Percentiles rank a stretch among this genome's conserved stretches.
phyloP scores from a whole-genome alignment of 1,140 invertebrate genomes.

The Matsumurasca onukii region DNA sequence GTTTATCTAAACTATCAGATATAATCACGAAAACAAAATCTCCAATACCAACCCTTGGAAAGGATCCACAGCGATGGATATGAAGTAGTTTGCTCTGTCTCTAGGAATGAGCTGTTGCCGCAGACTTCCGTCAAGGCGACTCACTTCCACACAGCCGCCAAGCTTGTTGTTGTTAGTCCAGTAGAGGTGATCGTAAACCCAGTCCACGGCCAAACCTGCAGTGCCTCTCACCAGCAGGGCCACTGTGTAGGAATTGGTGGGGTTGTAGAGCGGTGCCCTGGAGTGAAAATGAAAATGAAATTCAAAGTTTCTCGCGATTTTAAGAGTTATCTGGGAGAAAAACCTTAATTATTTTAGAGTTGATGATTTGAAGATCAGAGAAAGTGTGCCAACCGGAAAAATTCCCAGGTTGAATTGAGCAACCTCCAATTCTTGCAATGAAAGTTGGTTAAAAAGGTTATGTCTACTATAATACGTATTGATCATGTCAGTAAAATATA shows the following conservation, averaged over 20 bases:
- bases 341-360: neutral
- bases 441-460: neutral
- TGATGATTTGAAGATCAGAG: neutral
- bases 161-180: conserved; percentile 5
- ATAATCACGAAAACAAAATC: too few species aligned
- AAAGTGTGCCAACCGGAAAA: neutral
- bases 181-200: conserved; percentile 11
- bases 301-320: neutral
- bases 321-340: neutral
- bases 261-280: neutral
- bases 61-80: conserved; percentile 8
- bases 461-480: neutral
- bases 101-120: neutral
- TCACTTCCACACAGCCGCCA: conserved; percentile 2
- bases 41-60: neutral
- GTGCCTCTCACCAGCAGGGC: neutral
- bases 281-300: too few species aligned
- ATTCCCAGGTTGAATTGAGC: neutral
- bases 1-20: too few species aligned
- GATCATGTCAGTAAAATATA: neutral
- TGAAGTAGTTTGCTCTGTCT: neutral
- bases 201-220: neutral
- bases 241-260: neutral
- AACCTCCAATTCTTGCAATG: neutral
- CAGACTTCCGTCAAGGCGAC: neutral